Conservation (phyloP, 2,113 vertebrate species). For the Machaerirhynchus nigripectus region DNA sequence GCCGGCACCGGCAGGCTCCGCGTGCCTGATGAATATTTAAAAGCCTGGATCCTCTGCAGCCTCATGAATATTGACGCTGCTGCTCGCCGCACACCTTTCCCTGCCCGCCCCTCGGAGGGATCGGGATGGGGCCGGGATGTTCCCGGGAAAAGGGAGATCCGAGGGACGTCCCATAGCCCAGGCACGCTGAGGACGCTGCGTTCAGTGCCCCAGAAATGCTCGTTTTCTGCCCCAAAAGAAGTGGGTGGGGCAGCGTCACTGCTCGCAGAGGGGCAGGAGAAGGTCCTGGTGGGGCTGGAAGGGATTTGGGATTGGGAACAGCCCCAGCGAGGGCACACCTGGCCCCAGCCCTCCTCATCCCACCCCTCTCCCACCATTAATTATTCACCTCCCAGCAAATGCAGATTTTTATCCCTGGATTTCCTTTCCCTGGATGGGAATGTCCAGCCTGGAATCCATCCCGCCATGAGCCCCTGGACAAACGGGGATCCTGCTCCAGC, state of each 20-base stretch:
- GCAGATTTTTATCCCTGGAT: not conserved
- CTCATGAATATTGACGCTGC: slow-evolving; percentile 18
- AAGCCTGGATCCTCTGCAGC: slow-evolving; percentile 8
- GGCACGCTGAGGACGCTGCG: fast-evolving
- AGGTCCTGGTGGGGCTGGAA: not conserved
- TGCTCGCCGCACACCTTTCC: not conserved
- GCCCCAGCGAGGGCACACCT: fast-evolving
- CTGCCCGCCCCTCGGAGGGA: not conserved
- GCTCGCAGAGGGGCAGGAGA: not conserved
- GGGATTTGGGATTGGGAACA: not conserved
- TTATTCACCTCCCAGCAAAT: not conserved
- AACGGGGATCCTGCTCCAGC: not conserved
- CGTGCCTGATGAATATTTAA: slow-evolving; percentile 22
- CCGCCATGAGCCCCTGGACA: fast-evolving
- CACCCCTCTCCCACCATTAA: not conserved
- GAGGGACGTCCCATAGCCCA: fast-evolving
- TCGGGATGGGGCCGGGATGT: not conserved
- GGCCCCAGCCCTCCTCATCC: not conserved
- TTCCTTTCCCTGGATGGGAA: not conserved
- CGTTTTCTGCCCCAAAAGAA: not conserved
- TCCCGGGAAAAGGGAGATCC: not conserved
- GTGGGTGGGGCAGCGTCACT: fast-evolving
- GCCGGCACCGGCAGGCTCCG: not conserved
- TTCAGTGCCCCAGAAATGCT: not conserved
- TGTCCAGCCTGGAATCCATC: not conserved